phyloP scores from a whole-genome alignment of 2,113 vertebrate genomes.

The Nycticryphes semicollaris region DNA sequence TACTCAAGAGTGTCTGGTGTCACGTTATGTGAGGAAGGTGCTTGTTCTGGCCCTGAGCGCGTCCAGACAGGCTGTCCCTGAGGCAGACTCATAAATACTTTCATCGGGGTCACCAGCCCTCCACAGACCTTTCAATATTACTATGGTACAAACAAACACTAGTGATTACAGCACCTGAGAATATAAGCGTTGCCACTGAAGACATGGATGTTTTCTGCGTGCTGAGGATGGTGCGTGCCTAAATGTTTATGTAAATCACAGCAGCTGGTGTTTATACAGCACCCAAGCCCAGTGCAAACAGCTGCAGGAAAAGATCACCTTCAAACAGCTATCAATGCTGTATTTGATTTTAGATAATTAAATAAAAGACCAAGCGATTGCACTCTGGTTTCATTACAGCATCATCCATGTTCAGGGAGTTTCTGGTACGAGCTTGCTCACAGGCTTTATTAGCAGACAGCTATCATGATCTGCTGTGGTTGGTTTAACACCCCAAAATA shows the following conservation, averaged over 20 bases:
- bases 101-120: neutral
- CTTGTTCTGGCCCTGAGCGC: neutral
- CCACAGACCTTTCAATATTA: neutral
- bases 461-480: neutral
- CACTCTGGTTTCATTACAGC: neutral
- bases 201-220: neutral
- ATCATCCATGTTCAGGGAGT: neutral
- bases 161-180: neutral
- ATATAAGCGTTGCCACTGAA: neutral
- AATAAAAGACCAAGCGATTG: neutral
- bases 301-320: neutral
- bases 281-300: neutral
- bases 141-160: neutral
- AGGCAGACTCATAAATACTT: neutral
- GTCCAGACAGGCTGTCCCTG: neutral
- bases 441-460: neutral
- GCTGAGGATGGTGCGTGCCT: neutral
- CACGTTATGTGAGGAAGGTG: neutral
- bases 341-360: slow-evolving; percentile 12
- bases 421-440: neutral
- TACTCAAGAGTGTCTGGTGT: neutral
- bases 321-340: neutral
- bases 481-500: neutral
- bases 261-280: slow-evolving; percentile 29
- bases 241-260: neutral